Evolutionary conservation across 2,888 invertebrate species (phyloP).

Genomic region (Ellobium chinense): DNA sequence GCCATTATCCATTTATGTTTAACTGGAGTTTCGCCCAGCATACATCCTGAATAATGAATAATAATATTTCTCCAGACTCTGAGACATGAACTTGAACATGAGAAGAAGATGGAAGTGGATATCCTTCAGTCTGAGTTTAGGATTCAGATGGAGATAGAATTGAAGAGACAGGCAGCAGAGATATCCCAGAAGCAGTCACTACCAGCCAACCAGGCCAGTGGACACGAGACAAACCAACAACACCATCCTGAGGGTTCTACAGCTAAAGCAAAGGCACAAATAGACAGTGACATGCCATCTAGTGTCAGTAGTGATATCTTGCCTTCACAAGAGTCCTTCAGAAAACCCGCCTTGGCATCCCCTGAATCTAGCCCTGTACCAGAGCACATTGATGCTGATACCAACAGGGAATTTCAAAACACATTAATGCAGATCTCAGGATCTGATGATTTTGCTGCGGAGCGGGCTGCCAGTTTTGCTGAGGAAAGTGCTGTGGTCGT

Average conservation of each 20-base stretch:
- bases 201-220: background rate
- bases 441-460: constrained; percentile 13
- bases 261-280: background rate
- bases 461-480: background rate
- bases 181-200: background rate
- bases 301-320: constrained; percentile 9
- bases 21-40: too few relatives aligned
- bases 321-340: background rate
- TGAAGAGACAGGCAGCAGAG: constrained; percentile 62
- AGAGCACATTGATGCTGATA: background rate
- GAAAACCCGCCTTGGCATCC: background rate
- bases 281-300: background rate
- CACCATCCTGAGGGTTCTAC: background rate
- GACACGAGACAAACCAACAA: background rate
- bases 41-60: too few relatives aligned
- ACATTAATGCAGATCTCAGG: background rate
- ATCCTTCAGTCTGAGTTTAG: constrained; percentile 66
- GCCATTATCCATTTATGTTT: too few relatives aligned
- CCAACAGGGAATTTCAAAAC: background rate
- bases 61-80: too few relatives aligned
- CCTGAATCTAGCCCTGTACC: background rate
- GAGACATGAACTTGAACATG: constrained; percentile 66
- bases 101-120: constrained; percentile 61
- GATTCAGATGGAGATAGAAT: constrained; percentile 67
- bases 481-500: background rate